Evolutionary conservation across 1,140 invertebrate species (phyloP), one percentile per base, ranked within the genome.

Genomic region (Euglossa dilemma): DNA sequence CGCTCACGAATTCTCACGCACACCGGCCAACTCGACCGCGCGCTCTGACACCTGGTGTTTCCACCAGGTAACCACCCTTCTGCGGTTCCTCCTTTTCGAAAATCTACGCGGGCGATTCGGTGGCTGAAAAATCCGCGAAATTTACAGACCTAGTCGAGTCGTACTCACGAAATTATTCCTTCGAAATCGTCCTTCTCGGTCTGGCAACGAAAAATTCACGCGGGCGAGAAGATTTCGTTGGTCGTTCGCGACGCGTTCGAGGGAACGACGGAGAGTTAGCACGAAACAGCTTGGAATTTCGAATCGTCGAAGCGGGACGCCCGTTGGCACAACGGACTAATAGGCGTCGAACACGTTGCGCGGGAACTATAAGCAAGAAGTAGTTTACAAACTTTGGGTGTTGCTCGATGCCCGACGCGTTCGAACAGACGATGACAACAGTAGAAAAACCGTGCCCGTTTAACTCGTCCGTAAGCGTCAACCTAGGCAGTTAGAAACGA

Each of bases 1-100:
- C 59, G 57, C 12, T 76, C 84, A 79, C 67, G 28, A 76, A 82
- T 83, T 78, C 50, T 59, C 66, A 73, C 76, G 78, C 80, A 83
- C 75, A 88, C 66, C 72, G 16, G 70, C 7, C 20, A 16, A 45
- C 45, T 18, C n/a, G 2, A n/a, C n/a, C 23, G 75, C 45, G 59
- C 59, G 43, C 50, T 25, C 54, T 20, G 79, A 85, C 87, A 83
- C 64, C 79, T 85, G 59, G 54, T 52, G 85, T 70, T 18, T 59
- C 56, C 25, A 16, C 43, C 23, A 47, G 25, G 20, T 50, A 47
- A 79, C 43, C 54, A 18, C 9, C 36, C 18, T 36, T 9, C 18
- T 36, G 25, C 20, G 47, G 25, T 9, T 11, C 66, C 18, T n/a
- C 14, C 43, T 25, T 23, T 87, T 87, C 36, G 77, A 88, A 88